Evolutionary conservation across 35 echinoderm and acorn worm species (phyloP).

Genomic region (Eucidaris tribuloides): DNA sequence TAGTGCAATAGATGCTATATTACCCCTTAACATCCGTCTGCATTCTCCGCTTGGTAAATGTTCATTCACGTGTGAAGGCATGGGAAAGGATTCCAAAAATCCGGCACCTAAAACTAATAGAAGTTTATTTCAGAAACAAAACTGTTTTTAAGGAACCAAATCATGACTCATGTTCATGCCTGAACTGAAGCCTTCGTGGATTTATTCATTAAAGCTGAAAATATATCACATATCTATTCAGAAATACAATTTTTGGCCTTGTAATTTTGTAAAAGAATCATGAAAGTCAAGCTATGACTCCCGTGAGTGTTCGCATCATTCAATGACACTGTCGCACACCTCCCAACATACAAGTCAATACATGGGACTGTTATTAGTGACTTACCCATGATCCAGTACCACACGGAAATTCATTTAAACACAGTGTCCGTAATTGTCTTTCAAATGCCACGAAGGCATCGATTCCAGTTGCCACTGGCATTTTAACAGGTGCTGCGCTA

Average conservation of each 20-base stretch:
- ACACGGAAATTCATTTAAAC: conserved; percentile 94
- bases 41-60: too few relatives aligned
- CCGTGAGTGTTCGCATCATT: not conserved
- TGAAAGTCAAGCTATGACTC: not conserved
- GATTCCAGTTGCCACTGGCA: conserved; percentile 56
- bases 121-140: too few relatives aligned
- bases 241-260: too few relatives aligned
- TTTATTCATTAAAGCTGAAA: too few relatives aligned
- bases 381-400: conserved; percentile 81
- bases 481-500: conserved; percentile 21
- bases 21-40: too few relatives aligned
- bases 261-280: not conserved
- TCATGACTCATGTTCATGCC: too few relatives aligned
- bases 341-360: not conserved
- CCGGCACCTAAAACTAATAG: too few relatives aligned
- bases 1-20: too few relatives aligned
- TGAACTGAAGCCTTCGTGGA: too few relatives aligned
- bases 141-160: too few relatives aligned
- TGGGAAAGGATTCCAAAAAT: too few relatives aligned
- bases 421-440: conserved; percentile 72
- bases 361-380: not conserved
- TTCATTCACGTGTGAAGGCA: too few relatives aligned
- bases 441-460: conserved; percentile 84
- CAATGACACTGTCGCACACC: not conserved
- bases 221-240: not conserved